These are phyloP conservation scores for Pogonognathellus flavescens DNA, from an alignment of 1,140 invertebrate genomes.

Conservation along the genomic window DNA sequence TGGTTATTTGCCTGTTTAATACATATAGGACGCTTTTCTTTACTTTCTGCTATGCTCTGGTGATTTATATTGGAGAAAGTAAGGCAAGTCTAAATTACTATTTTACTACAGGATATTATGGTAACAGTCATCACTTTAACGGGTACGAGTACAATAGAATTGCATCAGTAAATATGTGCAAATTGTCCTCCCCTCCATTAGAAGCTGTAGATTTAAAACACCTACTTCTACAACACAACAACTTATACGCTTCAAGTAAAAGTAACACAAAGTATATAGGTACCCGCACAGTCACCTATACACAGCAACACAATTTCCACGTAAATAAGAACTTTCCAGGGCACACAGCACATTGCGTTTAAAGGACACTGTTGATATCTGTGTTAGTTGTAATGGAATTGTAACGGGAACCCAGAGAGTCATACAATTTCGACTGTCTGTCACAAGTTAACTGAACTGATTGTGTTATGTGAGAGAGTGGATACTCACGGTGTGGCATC, in stretches of 20 bases:
- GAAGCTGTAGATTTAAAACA: conserved; percentile 24
- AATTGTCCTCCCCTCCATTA: conserved; percentile 38
- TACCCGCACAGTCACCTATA: too few species aligned
- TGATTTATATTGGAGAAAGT: conserved; percentile 15
- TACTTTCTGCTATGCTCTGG: neutral
- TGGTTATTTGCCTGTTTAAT: neutral
- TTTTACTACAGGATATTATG: neutral
- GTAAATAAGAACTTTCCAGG: too few species aligned
- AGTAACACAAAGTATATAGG: too few species aligned
- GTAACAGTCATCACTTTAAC: neutral
- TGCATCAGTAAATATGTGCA: conserved; percentile 26
- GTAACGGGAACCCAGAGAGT: conserved; percentile 18
- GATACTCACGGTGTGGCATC: neutral
- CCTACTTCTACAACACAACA: neutral
- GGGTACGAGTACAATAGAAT: neutral
- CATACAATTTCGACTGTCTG: conserved; percentile 44
- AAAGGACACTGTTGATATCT: neutral
- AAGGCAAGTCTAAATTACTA: conserved; percentile 12
- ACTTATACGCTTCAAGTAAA: too few species aligned
- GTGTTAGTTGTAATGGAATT: neutral
- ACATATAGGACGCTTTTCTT: too few species aligned
- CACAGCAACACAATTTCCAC: too few species aligned
- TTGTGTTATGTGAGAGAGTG: conserved; percentile 26
- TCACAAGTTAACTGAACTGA: conserved; percentile 46
- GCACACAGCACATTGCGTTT: too few species aligned